Percentiles rank a stretch among this genome's conserved stretches.
These are phyloP conservation scores for Seriola aureovittata DNA, from an alignment of 2,113 vertebrate species.

Conservation along the genomic window DNA sequence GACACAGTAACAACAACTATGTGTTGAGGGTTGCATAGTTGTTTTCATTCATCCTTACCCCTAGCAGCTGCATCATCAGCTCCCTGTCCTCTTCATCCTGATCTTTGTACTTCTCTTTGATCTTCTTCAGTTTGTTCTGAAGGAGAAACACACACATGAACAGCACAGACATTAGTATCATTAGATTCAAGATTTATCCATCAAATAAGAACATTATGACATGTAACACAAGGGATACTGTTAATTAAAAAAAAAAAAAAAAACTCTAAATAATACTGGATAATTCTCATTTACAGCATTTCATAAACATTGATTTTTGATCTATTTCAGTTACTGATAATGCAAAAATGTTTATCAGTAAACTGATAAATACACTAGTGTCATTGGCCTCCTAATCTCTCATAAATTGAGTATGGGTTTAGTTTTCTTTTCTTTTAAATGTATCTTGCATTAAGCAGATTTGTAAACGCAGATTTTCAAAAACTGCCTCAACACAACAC, in stretches of 20 bases:
- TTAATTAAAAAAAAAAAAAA: neutral
- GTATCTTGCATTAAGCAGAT: no score
- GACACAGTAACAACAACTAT: neutral
- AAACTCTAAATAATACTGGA: neutral
- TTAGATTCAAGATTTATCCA: neutral
- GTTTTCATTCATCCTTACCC: conserved; percentile 83
- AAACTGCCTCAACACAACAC: no score
- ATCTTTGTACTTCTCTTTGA: conserved; percentile 98
- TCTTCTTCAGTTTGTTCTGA: conserved; percentile 98
- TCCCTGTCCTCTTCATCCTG: conserved; percentile 98
- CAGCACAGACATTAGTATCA: neutral
- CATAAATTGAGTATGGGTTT: neutral
- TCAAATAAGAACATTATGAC: neutral
- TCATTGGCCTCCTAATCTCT: neutral
- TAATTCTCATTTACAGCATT: neutral
- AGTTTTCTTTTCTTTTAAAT: neutral
- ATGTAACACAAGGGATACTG: neutral
- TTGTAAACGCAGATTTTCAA: no score
- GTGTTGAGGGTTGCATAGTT: neutral
- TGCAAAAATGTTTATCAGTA: no score
- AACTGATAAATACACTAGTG: neutral
- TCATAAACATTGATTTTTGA: neutral
- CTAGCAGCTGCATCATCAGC: conserved; percentile 96
- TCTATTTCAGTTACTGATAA: neutral
- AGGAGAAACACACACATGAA: neutral